Conservation (phyloP, 2,113 vertebrate species). For the Callipepla californica region DNA sequence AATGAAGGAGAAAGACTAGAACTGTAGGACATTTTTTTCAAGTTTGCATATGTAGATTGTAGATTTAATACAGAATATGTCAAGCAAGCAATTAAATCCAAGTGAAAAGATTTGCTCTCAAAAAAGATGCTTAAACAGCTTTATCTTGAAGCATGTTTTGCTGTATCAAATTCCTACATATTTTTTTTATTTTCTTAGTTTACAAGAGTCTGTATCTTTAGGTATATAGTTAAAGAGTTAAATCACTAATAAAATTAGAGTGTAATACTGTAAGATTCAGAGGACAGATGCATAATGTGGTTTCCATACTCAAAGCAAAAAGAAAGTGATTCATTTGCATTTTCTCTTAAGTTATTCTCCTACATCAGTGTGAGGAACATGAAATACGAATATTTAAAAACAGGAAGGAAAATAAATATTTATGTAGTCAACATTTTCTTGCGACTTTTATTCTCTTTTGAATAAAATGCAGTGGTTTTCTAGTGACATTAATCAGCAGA, state of each 20-base stretch:
- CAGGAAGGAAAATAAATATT: background rate
- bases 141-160: background rate
- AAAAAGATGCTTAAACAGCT: background rate
- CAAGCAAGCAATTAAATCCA: background rate
- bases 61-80: background rate
- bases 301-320: background rate
- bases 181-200: background rate
- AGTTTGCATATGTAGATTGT: background rate
- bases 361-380: background rate
- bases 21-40: background rate
- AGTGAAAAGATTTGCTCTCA: background rate
- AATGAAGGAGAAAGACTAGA: background rate
- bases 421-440: background rate
- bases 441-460: background rate
- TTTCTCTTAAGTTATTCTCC: background rate
- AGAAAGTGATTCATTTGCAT: background rate
- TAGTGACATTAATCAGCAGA: background rate
- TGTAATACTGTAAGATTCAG: background rate
- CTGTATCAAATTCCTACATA: background rate
- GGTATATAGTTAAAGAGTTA: background rate
- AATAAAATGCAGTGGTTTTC: fast-evolving
- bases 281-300: background rate
- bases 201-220: background rate
- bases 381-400: background rate
- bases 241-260: background rate